Percentiles rank a stretch among this genome's conserved stretches.
These are phyloP conservation scores for Neogobius melanostomus DNA, from an alignment of 2,113 vertebrate species.

Conservation along the genomic window DNA sequence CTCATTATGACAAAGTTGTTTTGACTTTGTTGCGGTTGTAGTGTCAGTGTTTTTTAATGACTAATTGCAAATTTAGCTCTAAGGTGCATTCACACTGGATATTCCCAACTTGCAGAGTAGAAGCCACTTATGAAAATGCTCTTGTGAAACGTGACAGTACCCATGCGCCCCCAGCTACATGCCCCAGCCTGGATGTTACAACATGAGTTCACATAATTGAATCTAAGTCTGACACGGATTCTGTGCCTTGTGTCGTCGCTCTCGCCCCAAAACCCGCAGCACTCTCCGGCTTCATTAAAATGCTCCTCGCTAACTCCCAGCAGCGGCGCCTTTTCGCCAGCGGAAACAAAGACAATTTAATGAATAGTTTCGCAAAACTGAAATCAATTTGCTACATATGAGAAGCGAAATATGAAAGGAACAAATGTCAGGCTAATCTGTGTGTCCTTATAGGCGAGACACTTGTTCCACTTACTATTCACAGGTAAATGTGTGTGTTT, in stretches of 20 bases:
- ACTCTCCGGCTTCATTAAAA: constrained; percentile 35
- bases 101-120: neutral
- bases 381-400: too few relatives aligned
- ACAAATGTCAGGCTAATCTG: too few relatives aligned
- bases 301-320: constrained; percentile 11
- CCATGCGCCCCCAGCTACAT: neutral
- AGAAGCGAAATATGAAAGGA: too few relatives aligned
- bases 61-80: neutral
- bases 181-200: constrained; percentile 11
- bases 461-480: too few relatives aligned
- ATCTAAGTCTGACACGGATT: constrained; percentile 26
- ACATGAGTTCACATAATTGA: constrained; percentile 24
- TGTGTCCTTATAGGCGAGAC: too few relatives aligned
- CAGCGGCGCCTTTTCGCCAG: neutral
- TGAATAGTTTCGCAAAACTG: too few relatives aligned
- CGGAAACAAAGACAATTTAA: too few relatives aligned
- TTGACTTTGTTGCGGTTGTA: too few relatives aligned
- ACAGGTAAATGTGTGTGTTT: too few relatives aligned
- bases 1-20: neutral
- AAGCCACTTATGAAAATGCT: neutral
- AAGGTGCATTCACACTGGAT: neutral
- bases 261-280: constrained; percentile 2
- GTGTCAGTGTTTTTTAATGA: too few relatives aligned
- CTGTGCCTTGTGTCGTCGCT: constrained; percentile 17
- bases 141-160: neutral